Base-by-base conservation (phyloP, 2,888 invertebrate species). In the Heteropelma amictum region DNA sequence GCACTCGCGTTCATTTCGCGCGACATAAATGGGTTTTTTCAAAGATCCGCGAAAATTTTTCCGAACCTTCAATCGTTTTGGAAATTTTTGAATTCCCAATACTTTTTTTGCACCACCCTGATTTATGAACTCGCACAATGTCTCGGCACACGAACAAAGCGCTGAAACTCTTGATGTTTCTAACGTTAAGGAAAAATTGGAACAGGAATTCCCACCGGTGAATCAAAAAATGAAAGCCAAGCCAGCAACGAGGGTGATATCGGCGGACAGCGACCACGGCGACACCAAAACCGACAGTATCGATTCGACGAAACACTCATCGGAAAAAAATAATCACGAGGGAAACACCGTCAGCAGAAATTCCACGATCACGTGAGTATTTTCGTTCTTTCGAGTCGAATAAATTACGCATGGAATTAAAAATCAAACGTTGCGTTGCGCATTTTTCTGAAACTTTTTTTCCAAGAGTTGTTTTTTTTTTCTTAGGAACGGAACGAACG, bases 341-440 rank as follows among this genome's bases (percentile, higher is more conserved):
- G 83, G 82, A 21, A 88, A 85, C 75, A 79, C 85, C 6, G 86
- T 87, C 67, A 93, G 92, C 87, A 91, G 93, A 85, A 91, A 90
- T 81, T 90, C 93, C 40, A 91, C 92, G 77, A 92, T 93, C 81
- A 93, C 93, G 93, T 93, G 89, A 92, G 92, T 90, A 12, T 26
- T 38, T n/a, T n/a, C n/a, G n/a, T n/a, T n/a, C n/a, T n/a, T n/a
- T n/a, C n/a, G n/a, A n/a, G n/a, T n/a, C n/a, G n/a, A n/a, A n/a
- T n/a, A n/a, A n/a, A n/a, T n/a, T n/a, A n/a, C n/a, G n/a, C n/a
- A n/a, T n/a, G n/a, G n/a, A n/a, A n/a, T n/a, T n/a, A n/a, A n/a
- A n/a, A 47, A 6, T 2, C 8, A 8, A 12, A 14, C 12, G 7
- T 17, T 17, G 1, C 17, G 17, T 17, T 45, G 8, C 19, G 17